Evolutionary conservation across 2,797 vertebrate genomes (phyloP), one percentile per base, ranked within the genome.

Genomic region (Muraenolepis orangiensis): DNA sequence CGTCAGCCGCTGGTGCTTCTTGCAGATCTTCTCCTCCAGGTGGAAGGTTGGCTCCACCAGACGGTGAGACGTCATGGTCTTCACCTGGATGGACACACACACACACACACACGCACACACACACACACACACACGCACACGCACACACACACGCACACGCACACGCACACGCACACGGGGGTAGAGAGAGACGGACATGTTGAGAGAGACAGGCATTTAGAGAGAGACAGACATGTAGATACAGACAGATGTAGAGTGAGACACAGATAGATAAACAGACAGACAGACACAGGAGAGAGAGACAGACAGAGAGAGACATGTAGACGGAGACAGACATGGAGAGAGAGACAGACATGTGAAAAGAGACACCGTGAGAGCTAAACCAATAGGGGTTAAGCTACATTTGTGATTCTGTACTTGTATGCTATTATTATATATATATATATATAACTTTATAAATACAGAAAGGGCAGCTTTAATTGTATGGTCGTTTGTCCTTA

Each of bases 11-110:
- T 93, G 87, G 31, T 95, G 94, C 20, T 91, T 94, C 84, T 81
- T 92, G 6, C 94, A 95, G 80, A 94, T 86, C 85, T 94, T 94
- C 7, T 93, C 91, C 75, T 93, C 90, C 79, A 94, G 87, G 78
- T 93, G 80, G 61, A 89, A 88, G 0, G 90, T 90, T 69, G 94
- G 93, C 1, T 92, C 89, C 16, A 94, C 85, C 14, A 95, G 89
- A 7, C 87, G 92, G 66, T 95, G 94, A 0, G 84, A 89, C 0
- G 20, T 71, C 76, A 94, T 74, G 2, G 88, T 71, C 78, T 91
- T 93, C 36, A 89, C 86, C 89, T 91, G 77, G 1, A 31, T 28
- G 2, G 42, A 0, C 16, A 3, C 6, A 13, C 12, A 13, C 4
- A 12, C 46, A 1, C 30, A 6, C 10, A 11, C 12, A 32, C 64